Evolutionary conservation across 2,797 vertebrate species (phyloP).

Genomic region (Rhinogobio ventralis): DNA sequence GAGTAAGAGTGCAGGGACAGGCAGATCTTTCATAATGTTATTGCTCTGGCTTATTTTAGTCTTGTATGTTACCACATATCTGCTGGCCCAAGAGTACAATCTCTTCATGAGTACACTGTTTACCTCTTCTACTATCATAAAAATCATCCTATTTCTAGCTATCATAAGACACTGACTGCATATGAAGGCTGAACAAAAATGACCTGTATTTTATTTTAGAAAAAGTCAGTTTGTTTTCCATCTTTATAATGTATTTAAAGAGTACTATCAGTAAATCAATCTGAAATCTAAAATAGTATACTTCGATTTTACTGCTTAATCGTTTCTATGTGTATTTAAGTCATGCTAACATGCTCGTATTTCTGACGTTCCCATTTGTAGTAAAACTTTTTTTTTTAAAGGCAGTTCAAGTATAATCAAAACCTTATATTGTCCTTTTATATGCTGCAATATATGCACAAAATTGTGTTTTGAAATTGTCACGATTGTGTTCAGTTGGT

Average conservation of each 20-base stretch:
- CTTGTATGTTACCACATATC: slow-evolving; percentile 42
- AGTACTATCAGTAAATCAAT: not conserved
- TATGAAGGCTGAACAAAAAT: not conserved
- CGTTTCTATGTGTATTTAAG: not conserved
- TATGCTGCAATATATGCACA: not conserved
- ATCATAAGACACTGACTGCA: not conserved
- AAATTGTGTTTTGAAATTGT: not conserved
- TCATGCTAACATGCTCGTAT: not conserved
- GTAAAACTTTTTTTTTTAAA: too few species aligned
- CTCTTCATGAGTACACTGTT: slow-evolving; percentile 25
- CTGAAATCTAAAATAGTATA: not conserved
- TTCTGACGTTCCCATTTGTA: too few species aligned
- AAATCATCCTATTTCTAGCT: slow-evolving; percentile 16
- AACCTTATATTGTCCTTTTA: not conserved
- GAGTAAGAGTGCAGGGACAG: slow-evolving; percentile 30
- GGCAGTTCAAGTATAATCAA: not conserved
- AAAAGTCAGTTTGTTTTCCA: not conserved
- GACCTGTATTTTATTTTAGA: not conserved
- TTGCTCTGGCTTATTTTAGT: slow-evolving; percentile 49
- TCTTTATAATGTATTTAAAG: not conserved
- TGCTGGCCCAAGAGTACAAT: slow-evolving; percentile 24
- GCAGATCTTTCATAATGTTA: slow-evolving; percentile 42
- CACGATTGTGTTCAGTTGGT: too few species aligned
- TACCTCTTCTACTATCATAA: slow-evolving; percentile 27
- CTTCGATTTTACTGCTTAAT: not conserved